Base-by-base conservation (phyloP, 2,113 vertebrate species). In the Coracopsis vasa region DNA sequence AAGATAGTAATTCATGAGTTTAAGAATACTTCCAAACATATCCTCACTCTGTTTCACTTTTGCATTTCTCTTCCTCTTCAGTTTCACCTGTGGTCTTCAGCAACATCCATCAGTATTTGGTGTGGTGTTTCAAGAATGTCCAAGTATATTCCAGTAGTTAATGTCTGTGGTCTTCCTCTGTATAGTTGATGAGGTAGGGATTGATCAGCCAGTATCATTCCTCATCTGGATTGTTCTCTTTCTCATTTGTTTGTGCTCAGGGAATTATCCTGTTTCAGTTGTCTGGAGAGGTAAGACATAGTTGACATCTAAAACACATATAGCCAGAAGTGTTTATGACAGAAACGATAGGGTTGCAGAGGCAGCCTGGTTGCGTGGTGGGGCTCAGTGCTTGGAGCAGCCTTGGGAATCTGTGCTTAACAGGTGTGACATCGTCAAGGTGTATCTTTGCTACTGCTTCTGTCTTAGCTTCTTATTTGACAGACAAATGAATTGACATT, bases 181-280 rank as follows among this genome's bases (percentile, higher is more conserved):
- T 15, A 16, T 72, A 75, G 56, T 27, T 61, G 72, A 82, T 45
- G 64, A 88, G 81, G 89, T 95, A 87, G 18, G 29, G 60, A 86
- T 42, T 75, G 77, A 92, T 71, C 94, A 94, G 90, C 91, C 7
- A 19, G 88, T 84, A 81, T 7, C 90, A 90, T 93, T 96, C 87
- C 74, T 97, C 64, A 84, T 95, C 79, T 75, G 67, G 79, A 88
- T 93, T 95, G 81, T 96, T 93, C 91, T 95, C 62, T 87, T 92
- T 96, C 90, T 91, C 54, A 65, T 85, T 95, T 86, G 48, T 92
- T 83, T 77, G 84, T 85, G 73, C 81, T 95, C 69, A 95, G 90
- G 19, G 47, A 96, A 96, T 96, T 96, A 89, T 79, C 71, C 91
- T 80, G 73, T 94, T 95, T 94, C 89, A 95, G 88, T 95, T 95